Conservation (phyloP, 2,888 invertebrate species). For the Scrobipalpa costella region DNA sequence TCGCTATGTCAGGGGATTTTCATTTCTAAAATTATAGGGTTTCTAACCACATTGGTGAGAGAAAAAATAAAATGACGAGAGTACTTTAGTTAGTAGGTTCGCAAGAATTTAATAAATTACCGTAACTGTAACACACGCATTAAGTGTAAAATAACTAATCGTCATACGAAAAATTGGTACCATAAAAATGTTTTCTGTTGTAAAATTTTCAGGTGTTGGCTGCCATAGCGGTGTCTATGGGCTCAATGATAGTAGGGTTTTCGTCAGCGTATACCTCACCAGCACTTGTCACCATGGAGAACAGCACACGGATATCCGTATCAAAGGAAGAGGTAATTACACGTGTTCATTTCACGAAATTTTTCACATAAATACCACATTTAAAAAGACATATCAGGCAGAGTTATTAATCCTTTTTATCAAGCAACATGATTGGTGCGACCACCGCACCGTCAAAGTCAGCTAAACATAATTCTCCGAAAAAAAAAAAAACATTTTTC, state of each 20-base stretch:
- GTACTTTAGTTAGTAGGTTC: no score
- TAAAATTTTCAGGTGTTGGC: constrained; percentile 86
- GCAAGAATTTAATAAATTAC: no score
- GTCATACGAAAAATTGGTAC: not conserved
- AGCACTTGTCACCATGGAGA: constrained; percentile 88
- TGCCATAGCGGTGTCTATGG: constrained; percentile 91
- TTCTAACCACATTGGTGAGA: no score
- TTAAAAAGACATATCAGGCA: no score
- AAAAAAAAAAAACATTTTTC: not conserved
- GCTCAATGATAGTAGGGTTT: constrained; percentile 93
- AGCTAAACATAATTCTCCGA: not conserved
- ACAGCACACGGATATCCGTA: constrained; percentile 80
- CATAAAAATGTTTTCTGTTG: not conserved
- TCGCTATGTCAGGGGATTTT: no score
- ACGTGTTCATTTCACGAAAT: not conserved
- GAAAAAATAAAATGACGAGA: no score
- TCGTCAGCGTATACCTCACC: constrained; percentile 94
- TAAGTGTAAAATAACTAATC: no score
- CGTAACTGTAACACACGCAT: no score
- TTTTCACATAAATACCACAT: not conserved
- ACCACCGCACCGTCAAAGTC: no score
- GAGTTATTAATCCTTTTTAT: no score
- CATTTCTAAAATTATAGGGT: no score
- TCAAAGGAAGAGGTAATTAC: constrained; percentile 83
- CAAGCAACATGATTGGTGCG: no score